Evolutionary conservation across 2,888 invertebrate species (phyloP).

Genomic region (Harmothoe impar): DNA sequence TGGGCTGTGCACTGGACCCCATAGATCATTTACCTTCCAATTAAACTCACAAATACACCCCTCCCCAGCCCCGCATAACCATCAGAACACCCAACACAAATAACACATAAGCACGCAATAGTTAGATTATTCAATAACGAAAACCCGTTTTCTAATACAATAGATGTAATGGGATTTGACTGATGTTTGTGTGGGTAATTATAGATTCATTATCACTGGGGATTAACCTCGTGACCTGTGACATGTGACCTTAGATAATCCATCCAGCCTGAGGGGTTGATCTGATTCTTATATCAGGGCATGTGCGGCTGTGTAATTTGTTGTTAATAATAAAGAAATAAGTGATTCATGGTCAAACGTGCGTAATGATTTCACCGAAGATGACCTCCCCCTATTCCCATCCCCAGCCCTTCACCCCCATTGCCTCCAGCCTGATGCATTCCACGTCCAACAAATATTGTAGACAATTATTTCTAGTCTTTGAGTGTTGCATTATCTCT

Average conservation of each 20-base stretch:
- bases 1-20: background rate
- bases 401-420: no score
- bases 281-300: background rate
- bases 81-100: background rate
- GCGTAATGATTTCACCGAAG: background rate
- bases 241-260: conserved; percentile 23
- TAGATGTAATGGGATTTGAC: conserved; percentile 14
- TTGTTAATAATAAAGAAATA: conserved; percentile 46
- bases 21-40: background rate
- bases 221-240: conserved; percentile 24
- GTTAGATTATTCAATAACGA: background rate
- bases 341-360: conserved; percentile 11
- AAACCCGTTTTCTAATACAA: background rate
- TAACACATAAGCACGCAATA: background rate
- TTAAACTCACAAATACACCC: conserved; percentile 10
- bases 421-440: no score
- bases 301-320: background rate
- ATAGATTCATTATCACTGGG: conserved; percentile 23
- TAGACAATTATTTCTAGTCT: no score
- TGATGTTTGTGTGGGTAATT: conserved; percentile 28
- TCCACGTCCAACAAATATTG: no score
- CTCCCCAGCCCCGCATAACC: background rate
- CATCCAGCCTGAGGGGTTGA: background rate
- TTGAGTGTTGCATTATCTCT: no score
- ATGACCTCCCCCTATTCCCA: no score